Conservation (phyloP, 2,888 invertebrate species). For the Ennomos quercinarius region DNA sequence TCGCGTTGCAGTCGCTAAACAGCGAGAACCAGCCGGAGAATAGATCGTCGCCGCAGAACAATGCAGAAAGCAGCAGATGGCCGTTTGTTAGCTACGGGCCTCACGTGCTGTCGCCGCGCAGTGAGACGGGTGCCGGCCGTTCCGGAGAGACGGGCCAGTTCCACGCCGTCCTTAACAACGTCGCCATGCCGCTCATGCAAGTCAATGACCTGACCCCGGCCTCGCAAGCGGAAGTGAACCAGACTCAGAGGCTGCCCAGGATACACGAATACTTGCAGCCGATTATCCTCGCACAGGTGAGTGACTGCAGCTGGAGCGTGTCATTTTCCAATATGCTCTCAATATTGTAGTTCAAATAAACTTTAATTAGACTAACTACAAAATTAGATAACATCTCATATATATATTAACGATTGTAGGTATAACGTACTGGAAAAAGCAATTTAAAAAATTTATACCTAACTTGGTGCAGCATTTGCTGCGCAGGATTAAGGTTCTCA, state of each 20-base stretch:
- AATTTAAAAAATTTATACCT: no score
- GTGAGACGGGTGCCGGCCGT: constrained; percentile 3
- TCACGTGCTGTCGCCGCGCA: constrained; percentile 1
- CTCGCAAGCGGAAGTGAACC: constrained; percentile 53
- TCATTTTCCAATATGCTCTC: no score
- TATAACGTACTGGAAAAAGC: no score
- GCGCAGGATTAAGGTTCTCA: no score
- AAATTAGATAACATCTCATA: no score
- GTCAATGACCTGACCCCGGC: constrained; percentile 83
- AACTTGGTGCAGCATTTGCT: no score
- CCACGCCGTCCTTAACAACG: constrained; percentile 66
- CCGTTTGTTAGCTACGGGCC: constrained; percentile 40
- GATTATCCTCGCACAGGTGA: constrained; percentile 79
- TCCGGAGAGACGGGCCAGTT: constrained; percentile 47
- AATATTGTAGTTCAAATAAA: no score
- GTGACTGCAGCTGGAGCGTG: neutral
- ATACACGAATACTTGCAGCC: constrained; percentile 80
- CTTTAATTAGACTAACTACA: no score
- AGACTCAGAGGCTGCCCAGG: constrained; percentile 63
- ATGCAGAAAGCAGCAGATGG: constrained; percentile 49
- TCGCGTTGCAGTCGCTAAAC: constrained; percentile 57
- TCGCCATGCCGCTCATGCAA: constrained; percentile 83
- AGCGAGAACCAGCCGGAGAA: constrained; percentile 54
- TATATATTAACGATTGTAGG: no score
- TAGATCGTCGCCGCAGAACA: constrained; percentile 46